Conservation (phyloP, 2,888 invertebrate genomes). For the Trichacis sp. region DNA sequence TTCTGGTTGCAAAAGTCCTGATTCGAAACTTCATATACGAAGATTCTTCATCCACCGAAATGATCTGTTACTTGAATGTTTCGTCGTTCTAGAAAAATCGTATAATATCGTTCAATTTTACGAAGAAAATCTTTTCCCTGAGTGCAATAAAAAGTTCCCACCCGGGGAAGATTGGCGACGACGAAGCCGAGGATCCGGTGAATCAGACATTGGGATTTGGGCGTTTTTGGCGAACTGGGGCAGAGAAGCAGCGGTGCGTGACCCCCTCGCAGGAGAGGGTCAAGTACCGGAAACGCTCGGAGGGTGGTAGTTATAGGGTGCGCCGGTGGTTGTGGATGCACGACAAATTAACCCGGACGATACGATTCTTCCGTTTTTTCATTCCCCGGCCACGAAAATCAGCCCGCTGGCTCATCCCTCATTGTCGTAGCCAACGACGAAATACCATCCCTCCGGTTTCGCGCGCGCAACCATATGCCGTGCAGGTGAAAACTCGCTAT, state of each 20-base stretch:
- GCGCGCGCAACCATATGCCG: constrained; percentile 58
- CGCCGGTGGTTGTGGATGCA: constrained; percentile 53
- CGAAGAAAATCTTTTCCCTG: no score
- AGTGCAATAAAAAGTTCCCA: no score
- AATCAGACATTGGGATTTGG: constrained; percentile 54
- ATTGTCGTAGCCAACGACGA: constrained; percentile 47
- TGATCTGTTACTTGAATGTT: no score
- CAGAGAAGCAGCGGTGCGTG: constrained; percentile 52
- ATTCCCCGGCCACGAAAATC: constrained; percentile 42
- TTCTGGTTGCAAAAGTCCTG: no score
- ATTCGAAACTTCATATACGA: no score
- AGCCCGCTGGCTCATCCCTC: constrained; percentile 41
- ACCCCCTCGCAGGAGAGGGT: constrained; percentile 56
- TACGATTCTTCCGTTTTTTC: constrained; percentile 44
- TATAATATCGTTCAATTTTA: no score
- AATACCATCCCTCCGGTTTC: constrained; percentile 49
- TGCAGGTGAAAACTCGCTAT: constrained; percentile 59
- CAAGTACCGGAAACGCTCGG: constrained; percentile 61
- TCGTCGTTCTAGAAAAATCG: no score
- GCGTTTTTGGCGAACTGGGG: constrained; percentile 45
- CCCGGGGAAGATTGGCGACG: constrained; percentile 44
- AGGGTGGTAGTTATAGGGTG: constrained; percentile 39
- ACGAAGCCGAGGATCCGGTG: constrained; percentile 39
- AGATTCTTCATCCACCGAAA: no score
- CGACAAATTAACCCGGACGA: constrained; percentile 58